Conservation (phyloP, 2,888 invertebrate species). For the Standfussiana lucernea region DNA sequence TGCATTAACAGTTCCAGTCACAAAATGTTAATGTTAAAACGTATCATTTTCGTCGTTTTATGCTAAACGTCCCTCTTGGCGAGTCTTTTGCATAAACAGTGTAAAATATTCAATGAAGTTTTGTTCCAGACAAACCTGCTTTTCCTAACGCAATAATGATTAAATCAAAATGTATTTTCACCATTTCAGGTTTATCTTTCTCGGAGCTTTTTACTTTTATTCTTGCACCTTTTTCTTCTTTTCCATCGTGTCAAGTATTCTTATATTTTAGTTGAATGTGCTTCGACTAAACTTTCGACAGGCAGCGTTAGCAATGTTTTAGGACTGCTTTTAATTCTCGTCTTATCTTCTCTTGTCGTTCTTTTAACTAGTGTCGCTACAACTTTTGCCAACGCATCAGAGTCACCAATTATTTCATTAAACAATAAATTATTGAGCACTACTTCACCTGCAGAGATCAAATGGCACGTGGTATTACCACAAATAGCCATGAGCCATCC, state of each 20-base stretch:
- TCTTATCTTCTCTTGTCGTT: not conserved
- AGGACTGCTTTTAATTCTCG: not conserved
- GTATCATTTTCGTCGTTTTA: constrained; percentile 14
- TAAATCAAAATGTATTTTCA: constrained; percentile 30
- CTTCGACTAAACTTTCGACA: not conserved
- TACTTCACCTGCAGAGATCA: not conserved
- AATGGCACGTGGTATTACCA: constrained; percentile 2
- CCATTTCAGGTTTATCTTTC: not conserved
- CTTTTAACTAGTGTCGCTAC: not conserved
- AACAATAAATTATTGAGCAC: constrained; percentile 3
- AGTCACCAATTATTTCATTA: constrained; percentile 3
- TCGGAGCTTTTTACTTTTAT: not conserved
- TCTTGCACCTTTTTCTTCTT: not conserved
- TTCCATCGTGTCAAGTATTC: not conserved
- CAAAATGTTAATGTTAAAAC: not conserved
- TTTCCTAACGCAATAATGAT: constrained; percentile 17
- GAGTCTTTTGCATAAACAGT: constrained; percentile 30
- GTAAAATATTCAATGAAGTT: constrained; percentile 40
- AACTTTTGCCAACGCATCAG: not conserved
- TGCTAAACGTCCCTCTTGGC: constrained; percentile 6
- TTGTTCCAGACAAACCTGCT: constrained; percentile 32
- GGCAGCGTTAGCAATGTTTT: not conserved
- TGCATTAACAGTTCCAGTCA: not conserved
- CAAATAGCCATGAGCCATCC: constrained; percentile 38
- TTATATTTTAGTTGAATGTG: not conserved